phyloP scores from a whole-genome alignment of 2,888 invertebrate species.

The Antheraea assamensis region DNA sequence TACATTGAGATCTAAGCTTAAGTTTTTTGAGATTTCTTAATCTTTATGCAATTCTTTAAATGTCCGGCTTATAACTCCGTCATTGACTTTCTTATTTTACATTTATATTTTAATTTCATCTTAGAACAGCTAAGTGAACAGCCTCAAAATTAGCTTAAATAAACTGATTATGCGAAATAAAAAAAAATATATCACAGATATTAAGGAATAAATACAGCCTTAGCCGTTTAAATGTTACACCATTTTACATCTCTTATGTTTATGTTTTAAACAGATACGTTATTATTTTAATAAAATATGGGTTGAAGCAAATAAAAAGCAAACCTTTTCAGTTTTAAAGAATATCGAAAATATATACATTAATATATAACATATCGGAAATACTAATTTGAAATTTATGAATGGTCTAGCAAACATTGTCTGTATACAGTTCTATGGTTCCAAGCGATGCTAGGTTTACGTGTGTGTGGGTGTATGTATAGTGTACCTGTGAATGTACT shows the following conservation, averaged over 20 bases:
- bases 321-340: neutral
- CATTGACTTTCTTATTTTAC: neutral
- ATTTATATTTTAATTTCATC: neutral
- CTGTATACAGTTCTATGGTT: neutral
- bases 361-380: no score
- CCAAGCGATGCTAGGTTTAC: neutral
- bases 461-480: constrained; percentile 26
- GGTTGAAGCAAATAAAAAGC: neutral
- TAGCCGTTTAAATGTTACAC: no score
- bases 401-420: neutral
- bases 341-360: neutral
- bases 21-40: neutral
- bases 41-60: neutral
- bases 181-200: neutral
- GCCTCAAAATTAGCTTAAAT: neutral
- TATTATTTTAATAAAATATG: neutral
- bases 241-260: no score
- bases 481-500: constrained; percentile 36
- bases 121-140: neutral
- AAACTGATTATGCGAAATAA: neutral
- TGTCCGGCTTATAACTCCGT: neutral
- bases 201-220: neutral
- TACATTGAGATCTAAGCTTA: neutral
- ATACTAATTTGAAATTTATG: neutral
- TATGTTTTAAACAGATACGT: no score